Percentiles rank a stretch among this genome's conserved stretches.
Evolutionary conservation across 1,140 invertebrate genomes (phyloP).

Genomic region (Bradysia coprophila): DNA sequence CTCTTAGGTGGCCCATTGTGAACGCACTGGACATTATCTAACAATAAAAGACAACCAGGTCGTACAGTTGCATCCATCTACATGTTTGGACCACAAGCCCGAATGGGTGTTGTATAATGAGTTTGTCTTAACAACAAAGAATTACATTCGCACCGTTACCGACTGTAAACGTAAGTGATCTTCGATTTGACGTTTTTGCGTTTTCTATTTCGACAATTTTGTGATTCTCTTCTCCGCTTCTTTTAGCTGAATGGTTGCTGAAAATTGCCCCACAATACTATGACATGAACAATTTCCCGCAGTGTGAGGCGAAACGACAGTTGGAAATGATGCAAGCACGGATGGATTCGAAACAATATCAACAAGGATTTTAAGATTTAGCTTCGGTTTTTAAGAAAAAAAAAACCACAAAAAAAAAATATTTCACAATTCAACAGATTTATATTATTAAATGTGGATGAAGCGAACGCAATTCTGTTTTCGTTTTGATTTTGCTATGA

Average conservation of each 20-base stretch:
- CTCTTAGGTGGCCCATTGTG: slow-evolving; percentile 76
- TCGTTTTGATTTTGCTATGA: too few species aligned
- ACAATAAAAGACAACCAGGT: slow-evolving; percentile 99
- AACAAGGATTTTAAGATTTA: slow-evolving; percentile 76
- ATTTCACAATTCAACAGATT: too few species aligned
- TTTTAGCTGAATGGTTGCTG: slow-evolving; percentile 81
- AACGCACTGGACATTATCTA: slow-evolving; percentile 89
- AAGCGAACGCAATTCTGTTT: too few species aligned
- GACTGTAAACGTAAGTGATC: slow-evolving; percentile 86
- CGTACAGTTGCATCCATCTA: slow-evolving; percentile 96
- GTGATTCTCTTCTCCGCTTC: slow-evolving; percentile 1
- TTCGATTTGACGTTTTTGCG: too few species aligned
- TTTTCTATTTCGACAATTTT: too few species aligned
- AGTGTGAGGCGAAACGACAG: slow-evolving; percentile 89
- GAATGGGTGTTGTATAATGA: slow-evolving; percentile 99
- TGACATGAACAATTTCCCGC: slow-evolving; percentile 93
- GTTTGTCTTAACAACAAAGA: slow-evolving; percentile 98
- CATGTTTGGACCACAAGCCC: slow-evolving; percentile 96
- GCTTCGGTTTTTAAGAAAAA: too few species aligned
- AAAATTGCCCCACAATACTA: slow-evolving; percentile 96
- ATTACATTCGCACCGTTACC: slow-evolving; percentile 97
- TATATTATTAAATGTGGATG: too few species aligned
- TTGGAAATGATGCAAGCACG: slow-evolving; percentile 68
- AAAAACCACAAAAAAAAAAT: too few species aligned
- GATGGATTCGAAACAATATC: slow-evolving; percentile 70